phyloP scores from a whole-genome alignment of 1,140 invertebrate species.

The Saccostrea cuccullata region DNA sequence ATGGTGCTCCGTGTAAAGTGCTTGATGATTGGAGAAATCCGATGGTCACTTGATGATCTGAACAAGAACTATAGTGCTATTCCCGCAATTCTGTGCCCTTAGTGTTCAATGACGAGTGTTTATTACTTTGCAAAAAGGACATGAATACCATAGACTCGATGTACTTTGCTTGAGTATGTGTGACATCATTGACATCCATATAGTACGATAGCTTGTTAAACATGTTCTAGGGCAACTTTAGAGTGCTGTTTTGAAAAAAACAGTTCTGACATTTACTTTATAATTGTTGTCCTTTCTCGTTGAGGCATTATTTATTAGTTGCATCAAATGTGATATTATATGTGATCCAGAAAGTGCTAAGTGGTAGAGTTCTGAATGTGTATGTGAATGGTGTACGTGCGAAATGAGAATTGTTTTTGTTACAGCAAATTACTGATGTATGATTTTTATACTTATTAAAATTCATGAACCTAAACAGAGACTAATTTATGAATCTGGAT shows the following conservation, averaged over 20 bases:
- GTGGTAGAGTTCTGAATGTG: not conserved
- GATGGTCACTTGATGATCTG: not conserved
- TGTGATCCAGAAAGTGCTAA: not conserved
- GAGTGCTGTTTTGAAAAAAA: not conserved
- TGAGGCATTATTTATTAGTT: not conserved
- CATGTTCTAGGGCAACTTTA: not conserved
- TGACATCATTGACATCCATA: not conserved
- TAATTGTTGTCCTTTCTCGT: not conserved
- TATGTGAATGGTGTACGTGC: not conserved
- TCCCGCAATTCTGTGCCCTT: not conserved
- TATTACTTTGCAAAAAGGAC: not conserved
- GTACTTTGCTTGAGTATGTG: not conserved
- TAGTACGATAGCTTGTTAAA: not conserved
- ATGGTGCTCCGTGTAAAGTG: slow-evolving; percentile 11
- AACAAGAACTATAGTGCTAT: not conserved
- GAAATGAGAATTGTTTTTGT: slow-evolving; percentile 4
- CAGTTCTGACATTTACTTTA: not conserved
- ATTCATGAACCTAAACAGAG: not conserved
- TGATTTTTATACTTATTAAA: slow-evolving; percentile 24
- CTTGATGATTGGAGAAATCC: not conserved
- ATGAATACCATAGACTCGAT: not conserved
- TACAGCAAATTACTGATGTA: not conserved
- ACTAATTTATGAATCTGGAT: not conserved
- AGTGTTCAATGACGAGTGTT: not conserved
- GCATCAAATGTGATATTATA: not conserved